Evolutionary conservation across 2,797 vertebrate species (phyloP), one percentile per base, ranked within the genome.

Genomic region (Rhodeus uyekii): DNA sequence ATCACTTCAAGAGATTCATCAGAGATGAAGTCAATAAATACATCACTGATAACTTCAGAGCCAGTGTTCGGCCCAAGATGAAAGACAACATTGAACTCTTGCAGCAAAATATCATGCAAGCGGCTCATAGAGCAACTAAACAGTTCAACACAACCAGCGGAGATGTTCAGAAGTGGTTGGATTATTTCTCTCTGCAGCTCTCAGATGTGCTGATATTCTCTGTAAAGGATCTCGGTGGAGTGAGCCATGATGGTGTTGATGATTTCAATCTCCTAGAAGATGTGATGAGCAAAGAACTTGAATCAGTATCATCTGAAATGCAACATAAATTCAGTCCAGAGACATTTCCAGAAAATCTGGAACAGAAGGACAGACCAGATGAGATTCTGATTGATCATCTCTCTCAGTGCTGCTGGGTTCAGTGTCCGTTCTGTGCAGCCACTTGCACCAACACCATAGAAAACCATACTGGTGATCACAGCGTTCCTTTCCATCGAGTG

Each of bases 361-460:
- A 64, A 32, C 27, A 14, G 0, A 64, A 34, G 13, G 16, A 64
- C 14, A 64, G 61, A 18, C 27, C 61, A 29, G 67, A 27, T 44
- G n/a, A 46, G 24, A 27, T 71, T 19, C 16, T 71, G 24, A 19
- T 1, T 46, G 68, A 48, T 48, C 68, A 71, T 29, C 42, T 71
- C 24, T 19, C 24, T 46, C 39, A 71, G 39, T 71, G 68, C 27
- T 71, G 68, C 4, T 71, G 68, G 68, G 67, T 69, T 69, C 67
- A 46, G 67, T 69, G 67, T 27, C 67, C 67, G 2, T 69, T 69
- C 39, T 69, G 67, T 68, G 5, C 1, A 13, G 22, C 65, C n/a
- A 8, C n/a, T n/a, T 44, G 65, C 65, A 68, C 65, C 12, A 9
- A 68, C 39, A 68, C 13, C 2, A 0, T 68, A 24, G 36, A 44